phyloP scores from a whole-genome alignment of 2,797 vertebrate species.

The Galaxias olidus region DNA sequence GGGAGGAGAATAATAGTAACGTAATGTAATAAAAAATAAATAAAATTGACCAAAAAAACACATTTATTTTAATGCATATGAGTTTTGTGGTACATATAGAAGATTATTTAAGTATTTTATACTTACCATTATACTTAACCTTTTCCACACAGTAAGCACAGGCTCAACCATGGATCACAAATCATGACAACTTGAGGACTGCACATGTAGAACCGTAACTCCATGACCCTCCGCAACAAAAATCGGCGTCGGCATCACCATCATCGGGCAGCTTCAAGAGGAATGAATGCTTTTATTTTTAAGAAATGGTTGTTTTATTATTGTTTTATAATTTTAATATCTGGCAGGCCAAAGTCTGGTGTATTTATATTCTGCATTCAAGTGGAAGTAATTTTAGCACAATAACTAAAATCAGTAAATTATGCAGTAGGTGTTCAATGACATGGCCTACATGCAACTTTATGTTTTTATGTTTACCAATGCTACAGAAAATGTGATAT shows the following conservation, averaged over 20 bases:
- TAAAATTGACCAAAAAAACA: too few relatives aligned
- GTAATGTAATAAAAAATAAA: too few relatives aligned
- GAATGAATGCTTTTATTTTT: slow-evolving; percentile 23
- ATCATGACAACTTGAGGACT: slow-evolving; percentile 25
- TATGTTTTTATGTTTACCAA: slow-evolving; percentile 7
- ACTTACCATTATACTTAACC: neutral
- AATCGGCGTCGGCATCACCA: neutral
- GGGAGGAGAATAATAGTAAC: too few relatives aligned
- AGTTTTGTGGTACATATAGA: neutral
- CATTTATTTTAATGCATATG: too few relatives aligned
- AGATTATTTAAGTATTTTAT: neutral
- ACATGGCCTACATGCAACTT: slow-evolving; percentile 19
- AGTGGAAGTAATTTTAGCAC: neutral
- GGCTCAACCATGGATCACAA: neutral
- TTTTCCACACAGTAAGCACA: slow-evolving; percentile 29
- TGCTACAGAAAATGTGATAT: neutral
- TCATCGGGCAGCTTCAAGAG: slow-evolving; percentile 17
- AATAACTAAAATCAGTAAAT: slow-evolving; percentile 8
- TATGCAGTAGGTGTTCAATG: neutral
- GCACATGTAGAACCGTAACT: neutral
- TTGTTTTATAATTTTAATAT: neutral
- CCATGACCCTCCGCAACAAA: neutral
- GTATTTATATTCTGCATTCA: slow-evolving; percentile 3
- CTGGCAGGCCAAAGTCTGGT: neutral
- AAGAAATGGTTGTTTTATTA: slow-evolving; percentile 2